Evolutionary conservation across 2,888 invertebrate species (phyloP).

Genomic region (Halictus quadricinctus): DNA sequence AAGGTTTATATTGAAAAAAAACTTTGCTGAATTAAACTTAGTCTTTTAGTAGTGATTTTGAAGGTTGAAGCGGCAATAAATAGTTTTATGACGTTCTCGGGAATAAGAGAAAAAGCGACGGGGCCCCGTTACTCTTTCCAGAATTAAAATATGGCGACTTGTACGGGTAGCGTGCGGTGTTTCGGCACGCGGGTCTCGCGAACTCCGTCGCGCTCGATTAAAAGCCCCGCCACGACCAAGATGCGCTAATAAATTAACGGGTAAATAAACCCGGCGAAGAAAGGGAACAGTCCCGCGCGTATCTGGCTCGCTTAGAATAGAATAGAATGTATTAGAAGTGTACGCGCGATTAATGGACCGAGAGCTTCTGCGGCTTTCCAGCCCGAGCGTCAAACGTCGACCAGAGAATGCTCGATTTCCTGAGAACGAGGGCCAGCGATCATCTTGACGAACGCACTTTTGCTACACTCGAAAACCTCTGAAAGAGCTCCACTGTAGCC

Average conservation of each 20-base stretch:
- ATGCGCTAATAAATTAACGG: slow-evolving; percentile 68
- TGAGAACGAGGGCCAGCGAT: slow-evolving; percentile 21
- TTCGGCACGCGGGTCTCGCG: slow-evolving; percentile 46
- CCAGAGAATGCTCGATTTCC: slow-evolving; percentile 43
- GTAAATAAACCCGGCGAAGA: slow-evolving; percentile 58
- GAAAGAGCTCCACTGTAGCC: slow-evolving; percentile 6
- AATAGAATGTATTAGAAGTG: slow-evolving; percentile 58
- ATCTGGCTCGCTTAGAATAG: slow-evolving; percentile 57
- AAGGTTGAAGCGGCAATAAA: slow-evolving; percentile 20
- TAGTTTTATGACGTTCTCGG: not conserved
- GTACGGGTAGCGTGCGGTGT: slow-evolving; percentile 7
- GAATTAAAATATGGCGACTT: slow-evolving; percentile 47
- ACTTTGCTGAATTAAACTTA: not conserved
- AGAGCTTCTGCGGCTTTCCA: slow-evolving; percentile 21
- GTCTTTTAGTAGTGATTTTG: not conserved
- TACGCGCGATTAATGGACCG: slow-evolving; percentile 49
- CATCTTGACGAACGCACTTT: slow-evolving; percentile 13
- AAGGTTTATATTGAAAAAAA: not conserved
- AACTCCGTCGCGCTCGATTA: slow-evolving; percentile 72
- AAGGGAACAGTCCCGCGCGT: slow-evolving; percentile 35
- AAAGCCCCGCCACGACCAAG: slow-evolving; percentile 69
- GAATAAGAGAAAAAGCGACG: not conserved
- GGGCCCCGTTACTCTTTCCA: not conserved
- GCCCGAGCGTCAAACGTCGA: slow-evolving; percentile 20
- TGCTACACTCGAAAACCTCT: slow-evolving; percentile 12